Percentiles rank a stretch among this genome's conserved stretches.
Evolutionary conservation across 1,140 invertebrate genomes (phyloP).

Genomic region (Pseudomyrmex sp.): DNA sequence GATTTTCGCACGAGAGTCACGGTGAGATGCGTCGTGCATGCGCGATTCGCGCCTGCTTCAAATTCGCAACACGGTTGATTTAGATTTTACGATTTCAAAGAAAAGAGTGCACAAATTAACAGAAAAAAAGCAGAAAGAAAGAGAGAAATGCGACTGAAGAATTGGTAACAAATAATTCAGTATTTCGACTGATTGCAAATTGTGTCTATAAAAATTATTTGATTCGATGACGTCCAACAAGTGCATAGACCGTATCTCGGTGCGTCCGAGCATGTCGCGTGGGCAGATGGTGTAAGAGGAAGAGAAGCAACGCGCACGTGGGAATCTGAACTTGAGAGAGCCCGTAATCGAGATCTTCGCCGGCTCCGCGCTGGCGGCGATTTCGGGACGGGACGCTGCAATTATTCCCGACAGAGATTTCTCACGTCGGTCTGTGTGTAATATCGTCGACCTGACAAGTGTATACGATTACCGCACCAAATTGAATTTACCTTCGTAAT

Average conservation of each 20-base stretch:
- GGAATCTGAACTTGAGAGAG: constrained; percentile 74
- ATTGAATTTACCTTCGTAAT: constrained; percentile 22
- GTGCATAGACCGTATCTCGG: neutral
- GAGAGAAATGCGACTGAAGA: neutral
- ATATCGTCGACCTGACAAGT: constrained; percentile 1
- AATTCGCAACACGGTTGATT: constrained; percentile 21
- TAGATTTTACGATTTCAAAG: neutral
- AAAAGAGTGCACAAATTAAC: neutral
- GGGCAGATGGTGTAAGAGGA: constrained; percentile 13
- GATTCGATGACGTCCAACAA: neutral
- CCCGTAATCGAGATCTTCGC: constrained; percentile 41
- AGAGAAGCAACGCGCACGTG: constrained; percentile 58
- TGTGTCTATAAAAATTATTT: neutral
- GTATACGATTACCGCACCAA: constrained; percentile 22
- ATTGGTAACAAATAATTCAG: neutral
- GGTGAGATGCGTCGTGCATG: constrained; percentile 9
- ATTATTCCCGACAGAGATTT: constrained; percentile 53
- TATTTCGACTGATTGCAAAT: constrained; percentile 8
- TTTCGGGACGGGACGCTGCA: constrained; percentile 38
- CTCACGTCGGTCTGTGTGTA: constrained; percentile 49
- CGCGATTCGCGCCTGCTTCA: neutral
- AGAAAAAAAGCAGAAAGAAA: too few species aligned
- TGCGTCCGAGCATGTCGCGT: neutral
- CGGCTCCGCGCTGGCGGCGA: constrained; percentile 38
- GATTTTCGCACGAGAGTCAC: constrained; percentile 39